A percentile compares a stretch with the other conserved stretches of the same genome.
Conservation (phyloP, 2,113 vertebrate genomes). For the Alligator mississippiensis region DNA sequence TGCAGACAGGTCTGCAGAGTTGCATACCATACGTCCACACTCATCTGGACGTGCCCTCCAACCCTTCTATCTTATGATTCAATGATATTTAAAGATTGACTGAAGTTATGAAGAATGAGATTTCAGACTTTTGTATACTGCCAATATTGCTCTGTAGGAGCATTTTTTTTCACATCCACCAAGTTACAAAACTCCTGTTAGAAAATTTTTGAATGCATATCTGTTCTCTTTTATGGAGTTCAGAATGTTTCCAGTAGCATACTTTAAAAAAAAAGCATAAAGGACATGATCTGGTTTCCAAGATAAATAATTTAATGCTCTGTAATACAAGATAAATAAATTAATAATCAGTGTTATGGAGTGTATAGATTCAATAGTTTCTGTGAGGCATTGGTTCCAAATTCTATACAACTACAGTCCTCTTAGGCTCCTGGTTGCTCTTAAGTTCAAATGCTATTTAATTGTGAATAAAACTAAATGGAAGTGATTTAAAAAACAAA, state of each 20-base stretch:
- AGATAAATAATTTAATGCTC: background rate
- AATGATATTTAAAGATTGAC: background rate
- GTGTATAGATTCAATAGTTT: background rate
- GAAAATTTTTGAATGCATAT: background rate
- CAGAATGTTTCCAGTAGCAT: background rate
- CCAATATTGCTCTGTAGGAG: background rate
- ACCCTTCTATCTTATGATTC: no score
- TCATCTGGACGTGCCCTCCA: background rate
- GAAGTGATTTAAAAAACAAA: constrained; percentile 7
- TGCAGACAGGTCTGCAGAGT: no score
- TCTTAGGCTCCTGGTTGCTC: background rate
- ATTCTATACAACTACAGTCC: background rate
- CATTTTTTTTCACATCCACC: background rate
- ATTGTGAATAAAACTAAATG: background rate
- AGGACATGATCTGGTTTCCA: background rate
- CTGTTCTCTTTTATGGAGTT: background rate
- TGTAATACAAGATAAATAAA: background rate
- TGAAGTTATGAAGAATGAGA: background rate
- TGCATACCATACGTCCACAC: no score
- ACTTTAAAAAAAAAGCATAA: background rate
- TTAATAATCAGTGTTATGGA: background rate
- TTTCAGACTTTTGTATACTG: background rate
- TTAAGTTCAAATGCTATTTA: constrained; percentile 31
- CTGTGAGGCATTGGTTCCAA: background rate
- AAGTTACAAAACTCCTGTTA: background rate